Percentiles rank a stretch among this genome's conserved stretches.
Conservation (phyloP, 2,888 invertebrate genomes). For the Rhagonycha fulva region DNA sequence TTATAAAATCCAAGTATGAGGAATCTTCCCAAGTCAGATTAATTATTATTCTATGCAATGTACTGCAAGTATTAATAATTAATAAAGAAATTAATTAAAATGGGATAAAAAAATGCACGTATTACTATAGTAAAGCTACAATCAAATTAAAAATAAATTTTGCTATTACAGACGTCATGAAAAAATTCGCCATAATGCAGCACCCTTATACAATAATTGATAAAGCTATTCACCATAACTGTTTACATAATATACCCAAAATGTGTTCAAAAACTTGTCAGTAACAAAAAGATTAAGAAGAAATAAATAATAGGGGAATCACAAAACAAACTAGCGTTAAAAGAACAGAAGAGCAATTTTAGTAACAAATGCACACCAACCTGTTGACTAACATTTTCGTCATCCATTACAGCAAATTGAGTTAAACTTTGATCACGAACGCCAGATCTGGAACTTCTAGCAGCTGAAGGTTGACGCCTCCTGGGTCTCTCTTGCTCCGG, state of each 20-base stretch:
- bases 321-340: background rate
- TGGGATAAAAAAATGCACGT: too few relatives aligned
- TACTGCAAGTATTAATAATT: too few relatives aligned
- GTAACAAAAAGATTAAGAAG: background rate
- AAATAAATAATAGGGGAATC: background rate
- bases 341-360: background rate
- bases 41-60: too few relatives aligned
- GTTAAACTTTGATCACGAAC: conserved; percentile 82
- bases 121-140: too few relatives aligned
- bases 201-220: too few relatives aligned
- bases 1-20: too few relatives aligned
- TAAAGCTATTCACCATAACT: too few relatives aligned
- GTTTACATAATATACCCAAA: background rate
- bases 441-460: conserved; percentile 54
- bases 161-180: too few relatives aligned
- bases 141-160: too few relatives aligned
- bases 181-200: too few relatives aligned
- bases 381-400: conserved; percentile 91
- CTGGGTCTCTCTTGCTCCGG: conserved; percentile 53
- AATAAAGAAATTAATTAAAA: too few relatives aligned
- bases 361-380: conserved; percentile 35
- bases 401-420: conserved; percentile 91
- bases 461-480: conserved; percentile 49
- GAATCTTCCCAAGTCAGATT: too few relatives aligned
- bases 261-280: background rate